A percentile compares a stretch with the other conserved stretches of the same genome.
phyloP scores from a whole-genome alignment of 2,113 vertebrate species.

The Pampusana beccarii region DNA sequence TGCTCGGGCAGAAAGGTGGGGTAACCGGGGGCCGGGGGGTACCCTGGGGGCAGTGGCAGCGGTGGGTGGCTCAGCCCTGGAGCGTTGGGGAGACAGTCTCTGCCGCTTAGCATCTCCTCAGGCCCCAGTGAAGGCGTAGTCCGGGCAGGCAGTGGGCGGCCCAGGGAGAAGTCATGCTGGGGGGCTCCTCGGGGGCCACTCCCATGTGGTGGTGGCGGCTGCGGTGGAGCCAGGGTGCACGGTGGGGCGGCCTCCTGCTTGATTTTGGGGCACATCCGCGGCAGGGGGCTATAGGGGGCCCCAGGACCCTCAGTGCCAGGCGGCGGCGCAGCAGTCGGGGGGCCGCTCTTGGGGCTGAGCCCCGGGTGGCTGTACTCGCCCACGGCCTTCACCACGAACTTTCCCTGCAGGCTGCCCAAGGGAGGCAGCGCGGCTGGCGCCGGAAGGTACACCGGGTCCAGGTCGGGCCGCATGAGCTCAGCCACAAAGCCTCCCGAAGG shows the following conservation, averaged over 20 bases:
- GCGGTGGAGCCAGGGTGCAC: conserved; percentile 79
- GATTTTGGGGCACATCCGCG: conserved; percentile 83
- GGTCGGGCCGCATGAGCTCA: conserved; percentile 91
- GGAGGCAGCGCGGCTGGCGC: conserved; percentile 67
- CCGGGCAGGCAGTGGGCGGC: conserved; percentile 77
- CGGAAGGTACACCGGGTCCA: conserved; percentile 93
- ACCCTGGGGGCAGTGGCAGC: conserved; percentile 83
- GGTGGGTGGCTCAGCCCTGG: conserved; percentile 75
- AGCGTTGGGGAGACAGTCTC: conserved; percentile 82
- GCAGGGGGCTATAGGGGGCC: conserved; percentile 59
- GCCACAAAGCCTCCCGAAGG: conserved; percentile 95
- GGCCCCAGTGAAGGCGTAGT: conserved; percentile 85
- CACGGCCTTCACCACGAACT: conserved; percentile 89
- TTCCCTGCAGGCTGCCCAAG: conserved; percentile 84
- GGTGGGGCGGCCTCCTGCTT: conserved; percentile 87
- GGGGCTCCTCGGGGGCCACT: conserved; percentile 76
- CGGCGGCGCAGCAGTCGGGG: conserved; percentile 40
- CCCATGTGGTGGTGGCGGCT: conserved; percentile 65
- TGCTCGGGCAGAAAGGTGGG: conserved; percentile 83
- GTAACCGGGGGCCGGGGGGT: conserved; percentile 82
- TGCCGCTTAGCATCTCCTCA: conserved; percentile 82
- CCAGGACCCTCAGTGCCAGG: conserved; percentile 73
- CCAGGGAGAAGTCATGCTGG: conserved; percentile 80
- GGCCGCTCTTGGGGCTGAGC: conserved; percentile 76
- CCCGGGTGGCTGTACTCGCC: conserved; percentile 85